Base-by-base conservation (phyloP, 64 coral and sea anemone genomes). In the Stylophora pistillata region DNA sequence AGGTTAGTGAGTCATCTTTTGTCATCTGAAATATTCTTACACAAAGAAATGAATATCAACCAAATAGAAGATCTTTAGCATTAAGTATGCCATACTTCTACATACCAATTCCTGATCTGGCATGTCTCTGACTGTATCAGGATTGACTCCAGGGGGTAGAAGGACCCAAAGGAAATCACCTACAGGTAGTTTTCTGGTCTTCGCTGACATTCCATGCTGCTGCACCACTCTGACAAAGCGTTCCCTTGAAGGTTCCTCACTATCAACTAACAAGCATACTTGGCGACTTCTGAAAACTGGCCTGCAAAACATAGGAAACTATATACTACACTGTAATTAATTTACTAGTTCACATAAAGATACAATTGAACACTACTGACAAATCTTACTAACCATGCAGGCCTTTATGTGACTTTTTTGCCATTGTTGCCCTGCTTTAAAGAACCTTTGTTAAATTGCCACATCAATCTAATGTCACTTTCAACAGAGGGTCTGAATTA, bases 21-120 rank as follows among this genome's bases (percentile, higher is more conserved):
- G n/a, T n/a, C n/a, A n/a, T n/a, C n/a, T n/a, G n/a, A n/a, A n/a
- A n/a, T 7, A 47, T 47, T 47, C 7, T 47, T 47, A 47, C 37
- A 47, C 37, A 47, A 47, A 47, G 37, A 47, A 47, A 47, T 47
- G 37, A 47, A 47, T 47, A 47, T 47, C 37, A 47, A 47, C 37
- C 7, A 47, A 47, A 47, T n/a, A n/a, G n/a, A 47, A 47, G 37
- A 47, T 47, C 37, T 47, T 7, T 47, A 47, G 37, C 37, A 47
- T 47, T 47, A 47, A 47, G 7, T 47, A 4, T 47, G 76, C 13
- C 12, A 78, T 21, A 54, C 4, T 27, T 88, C 30, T 23, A 82
- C 88, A 16, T 37, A 90, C 88, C 88, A 90, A 30, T 82, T 90
- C 88, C 66, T 90, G 78, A 14, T 82, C 88, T 58, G 88, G 88